Conservation (phyloP, 2,888 invertebrate genomes). For the Drosophila hamatofila region DNA sequence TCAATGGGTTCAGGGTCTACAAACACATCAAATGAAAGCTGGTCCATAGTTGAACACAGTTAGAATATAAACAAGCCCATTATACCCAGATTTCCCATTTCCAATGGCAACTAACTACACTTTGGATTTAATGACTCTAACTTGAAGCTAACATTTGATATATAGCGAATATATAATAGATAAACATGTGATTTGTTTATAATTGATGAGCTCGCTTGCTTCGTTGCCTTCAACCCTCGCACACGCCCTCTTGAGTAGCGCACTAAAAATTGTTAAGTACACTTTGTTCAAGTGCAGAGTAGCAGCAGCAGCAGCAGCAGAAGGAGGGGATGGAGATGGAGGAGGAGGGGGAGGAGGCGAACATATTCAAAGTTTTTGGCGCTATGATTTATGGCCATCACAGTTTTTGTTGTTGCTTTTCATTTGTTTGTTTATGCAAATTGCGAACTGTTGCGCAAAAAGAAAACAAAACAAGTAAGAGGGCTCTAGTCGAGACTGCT, state of each 20-base stretch:
- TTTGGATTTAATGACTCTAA: slow-evolving; percentile 1
- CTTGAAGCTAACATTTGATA: slow-evolving; percentile 6
- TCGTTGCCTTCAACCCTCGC: slow-evolving; percentile 37
- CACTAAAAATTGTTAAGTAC: slow-evolving; percentile 55
- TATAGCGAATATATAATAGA: slow-evolving; percentile 1
- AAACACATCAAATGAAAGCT: background rate
- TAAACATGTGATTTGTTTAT: slow-evolving; percentile 17
- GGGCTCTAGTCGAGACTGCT: too few species aligned
- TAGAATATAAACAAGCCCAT: background rate
- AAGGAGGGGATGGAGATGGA: background rate
- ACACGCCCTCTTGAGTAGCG: slow-evolving; percentile 31
- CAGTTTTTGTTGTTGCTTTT: slow-evolving; percentile 5
- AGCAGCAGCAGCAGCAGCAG: background rate
- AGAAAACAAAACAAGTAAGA: too few species aligned
- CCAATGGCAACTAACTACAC: background rate
- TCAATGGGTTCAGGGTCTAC: background rate
- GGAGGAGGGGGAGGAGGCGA: slow-evolving; percentile 4
- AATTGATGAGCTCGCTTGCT: slow-evolving; percentile 7
- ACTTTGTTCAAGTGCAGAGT: slow-evolving; percentile 37
- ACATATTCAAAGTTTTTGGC: slow-evolving; percentile 53
- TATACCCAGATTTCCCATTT: background rate
- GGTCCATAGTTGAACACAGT: background rate
- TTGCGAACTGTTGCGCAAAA: slow-evolving; percentile 41
- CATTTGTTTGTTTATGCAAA: slow-evolving; percentile 74
- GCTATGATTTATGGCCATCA: slow-evolving; percentile 70